These are phyloP conservation scores for Zhuqinia jingwanae DNA, from an alignment of 2,888 invertebrate genomes.

Conservation along the genomic window DNA sequence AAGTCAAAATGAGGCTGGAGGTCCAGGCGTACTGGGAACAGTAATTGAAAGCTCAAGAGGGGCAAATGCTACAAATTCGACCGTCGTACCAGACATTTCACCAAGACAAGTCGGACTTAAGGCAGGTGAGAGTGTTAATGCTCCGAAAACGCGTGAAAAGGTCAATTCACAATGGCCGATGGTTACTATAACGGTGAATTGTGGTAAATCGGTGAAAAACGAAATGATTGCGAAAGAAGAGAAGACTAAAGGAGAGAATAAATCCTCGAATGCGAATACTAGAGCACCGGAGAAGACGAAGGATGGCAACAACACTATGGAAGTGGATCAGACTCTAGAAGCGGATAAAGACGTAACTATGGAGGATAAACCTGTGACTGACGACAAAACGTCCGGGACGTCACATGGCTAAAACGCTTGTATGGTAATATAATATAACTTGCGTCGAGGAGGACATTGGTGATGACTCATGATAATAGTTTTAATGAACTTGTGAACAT, in stretches of 20 bases:
- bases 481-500: too few relatives aligned
- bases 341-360: too few relatives aligned
- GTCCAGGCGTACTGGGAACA: conserved; percentile 41
- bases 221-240: neutral
- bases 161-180: conserved; percentile 53
- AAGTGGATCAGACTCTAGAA: too few relatives aligned
- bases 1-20: conserved; percentile 60
- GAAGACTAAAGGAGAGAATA: neutral
- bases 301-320: too few relatives aligned
- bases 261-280: neutral
- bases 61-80: neutral
- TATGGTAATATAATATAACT: too few relatives aligned
- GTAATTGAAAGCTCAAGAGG: neutral
- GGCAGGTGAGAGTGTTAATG: neutral
- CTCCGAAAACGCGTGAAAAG: conserved; percentile 61
- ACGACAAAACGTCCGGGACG: too few relatives aligned
- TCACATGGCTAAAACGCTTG: too few relatives aligned
- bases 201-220: too few relatives aligned
- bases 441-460: too few relatives aligned
- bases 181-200: too few relatives aligned
- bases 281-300: neutral
- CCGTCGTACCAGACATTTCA: neutral
- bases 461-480: too few relatives aligned
- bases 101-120: neutral
- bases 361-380: too few relatives aligned